Evolutionary conservation across 2,888 invertebrate species (phyloP).

Genomic region (Drosophila neotestacea): DNA sequence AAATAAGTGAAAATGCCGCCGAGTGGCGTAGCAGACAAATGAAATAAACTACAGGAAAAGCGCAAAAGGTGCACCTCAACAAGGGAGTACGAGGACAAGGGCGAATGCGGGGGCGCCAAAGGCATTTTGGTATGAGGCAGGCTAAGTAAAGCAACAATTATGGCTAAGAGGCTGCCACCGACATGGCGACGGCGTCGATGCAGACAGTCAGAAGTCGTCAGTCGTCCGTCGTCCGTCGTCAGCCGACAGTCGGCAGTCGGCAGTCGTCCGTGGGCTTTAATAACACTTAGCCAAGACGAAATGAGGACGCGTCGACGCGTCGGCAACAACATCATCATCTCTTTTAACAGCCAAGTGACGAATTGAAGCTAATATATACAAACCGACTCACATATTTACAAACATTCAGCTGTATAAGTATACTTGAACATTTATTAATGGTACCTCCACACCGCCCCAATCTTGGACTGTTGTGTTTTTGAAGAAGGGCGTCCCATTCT

Average conservation of each 20-base stretch:
- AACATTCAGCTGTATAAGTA: constrained; percentile 18
- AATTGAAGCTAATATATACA: constrained; percentile 70
- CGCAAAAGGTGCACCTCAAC: constrained; percentile 62
- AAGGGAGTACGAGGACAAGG: not conserved
- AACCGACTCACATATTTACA: constrained; percentile 4
- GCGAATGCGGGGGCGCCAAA: constrained; percentile 4
- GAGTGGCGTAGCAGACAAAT: constrained; percentile 69
- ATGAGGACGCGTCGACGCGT: constrained; percentile 30
- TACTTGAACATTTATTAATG: constrained; percentile 51
- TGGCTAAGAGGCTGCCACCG: constrained; percentile 58
- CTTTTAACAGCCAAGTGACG: constrained; percentile 66
- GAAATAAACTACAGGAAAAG: constrained; percentile 73
- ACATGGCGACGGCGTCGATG: constrained; percentile 46
- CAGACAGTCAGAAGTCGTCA: constrained; percentile 33
- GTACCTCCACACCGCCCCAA: constrained; percentile 26
- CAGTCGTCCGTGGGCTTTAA: constrained; percentile 65
- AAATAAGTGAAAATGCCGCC: constrained; percentile 74
- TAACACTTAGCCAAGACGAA: constrained; percentile 59
- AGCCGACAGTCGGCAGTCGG: constrained; percentile 30
- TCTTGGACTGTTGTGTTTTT: constrained; percentile 3
- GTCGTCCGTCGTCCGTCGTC: constrained; percentile 37
- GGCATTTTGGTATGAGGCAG: constrained; percentile 40
- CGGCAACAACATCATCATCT: constrained; percentile 34
- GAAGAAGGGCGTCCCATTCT: constrained; percentile 16
- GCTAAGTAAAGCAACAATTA: constrained; percentile 81